These are phyloP conservation scores for Anarsia innoxiella DNA, from an alignment of 2,888 invertebrate species.

Conservation along the genomic window DNA sequence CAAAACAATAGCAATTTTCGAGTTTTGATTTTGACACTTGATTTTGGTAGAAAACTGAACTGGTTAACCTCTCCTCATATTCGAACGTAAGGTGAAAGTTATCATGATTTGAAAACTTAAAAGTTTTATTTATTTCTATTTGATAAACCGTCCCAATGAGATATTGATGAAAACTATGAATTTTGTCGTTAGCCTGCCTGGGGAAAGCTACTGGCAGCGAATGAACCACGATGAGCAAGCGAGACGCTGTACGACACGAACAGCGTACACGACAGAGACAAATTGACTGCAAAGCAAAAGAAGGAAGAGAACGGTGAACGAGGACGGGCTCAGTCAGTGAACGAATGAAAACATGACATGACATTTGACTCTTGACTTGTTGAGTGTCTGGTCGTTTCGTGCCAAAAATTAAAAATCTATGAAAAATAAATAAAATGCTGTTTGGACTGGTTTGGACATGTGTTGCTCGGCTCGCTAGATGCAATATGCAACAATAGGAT, in stretches of 20 bases:
- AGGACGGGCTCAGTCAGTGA: background rate
- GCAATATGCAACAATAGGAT: no score
- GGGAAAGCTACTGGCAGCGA: slow-evolving; percentile 6
- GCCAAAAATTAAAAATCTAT: no score
- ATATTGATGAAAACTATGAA: no score
- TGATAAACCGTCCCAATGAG: background rate
- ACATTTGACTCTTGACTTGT: background rate
- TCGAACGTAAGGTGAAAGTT: slow-evolving; percentile 3
- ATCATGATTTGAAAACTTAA: background rate
- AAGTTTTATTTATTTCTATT: no score
- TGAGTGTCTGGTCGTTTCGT: background rate
- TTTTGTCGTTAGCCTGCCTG: slow-evolving; percentile 6
- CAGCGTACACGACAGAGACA: slow-evolving; percentile 1
- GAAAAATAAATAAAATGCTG: no score
- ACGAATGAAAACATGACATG: background rate
- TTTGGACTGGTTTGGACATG: no score
- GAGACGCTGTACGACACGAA: slow-evolving; percentile 1
- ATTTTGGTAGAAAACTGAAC: no score
- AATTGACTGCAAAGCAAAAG: slow-evolving; percentile 7
- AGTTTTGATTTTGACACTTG: slow-evolving; percentile 17
- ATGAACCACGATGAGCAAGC: background rate
- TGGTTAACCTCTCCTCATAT: no score
- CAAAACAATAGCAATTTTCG: slow-evolving; percentile 16
- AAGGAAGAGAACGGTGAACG: slow-evolving; percentile 1
- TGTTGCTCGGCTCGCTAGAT: no score